These are phyloP conservation scores for Pteronotus mesoamericanus DNA, from an alignment of 2,797 vertebrate species.

Conservation along the genomic window DNA sequence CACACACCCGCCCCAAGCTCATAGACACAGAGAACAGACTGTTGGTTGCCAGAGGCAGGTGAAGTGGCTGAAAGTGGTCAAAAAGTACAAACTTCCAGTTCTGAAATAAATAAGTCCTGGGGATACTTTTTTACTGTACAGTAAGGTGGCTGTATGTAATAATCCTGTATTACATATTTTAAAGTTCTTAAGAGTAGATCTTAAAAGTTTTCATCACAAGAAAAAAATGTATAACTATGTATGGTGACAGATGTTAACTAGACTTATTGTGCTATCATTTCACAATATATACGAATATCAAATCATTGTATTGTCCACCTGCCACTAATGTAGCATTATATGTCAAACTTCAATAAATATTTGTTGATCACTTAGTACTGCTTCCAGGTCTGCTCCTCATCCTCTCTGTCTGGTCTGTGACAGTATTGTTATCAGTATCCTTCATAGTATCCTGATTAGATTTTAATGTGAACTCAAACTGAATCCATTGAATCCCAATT, in stretches of 20 bases:
- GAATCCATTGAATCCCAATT: neutral
- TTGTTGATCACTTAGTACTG: neutral
- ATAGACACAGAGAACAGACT: neutral
- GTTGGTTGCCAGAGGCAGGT: neutral
- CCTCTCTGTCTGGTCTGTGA: neutral
- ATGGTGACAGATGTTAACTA: neutral
- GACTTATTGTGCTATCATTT: neutral
- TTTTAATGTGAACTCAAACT: conserved; percentile 24
- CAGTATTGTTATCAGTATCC: neutral
- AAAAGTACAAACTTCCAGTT: neutral
- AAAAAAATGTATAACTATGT: neutral
- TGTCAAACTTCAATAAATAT: neutral
- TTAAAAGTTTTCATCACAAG: neutral
- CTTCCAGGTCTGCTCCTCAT: neutral
- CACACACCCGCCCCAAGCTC: neutral
- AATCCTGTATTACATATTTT: neutral
- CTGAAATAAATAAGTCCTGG: neutral
- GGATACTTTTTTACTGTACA: neutral
- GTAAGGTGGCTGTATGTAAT: neutral
- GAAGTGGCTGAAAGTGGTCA: neutral
- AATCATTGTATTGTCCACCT: neutral
- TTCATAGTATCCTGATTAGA: neutral
- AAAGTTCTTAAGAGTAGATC: neutral
- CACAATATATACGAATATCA: neutral
- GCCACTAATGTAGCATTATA: neutral